These are phyloP conservation scores for Halichondria panicea DNA, from an alignment of 37 sponge, comb jelly and placozoan genomes.

Conservation along the genomic window DNA sequence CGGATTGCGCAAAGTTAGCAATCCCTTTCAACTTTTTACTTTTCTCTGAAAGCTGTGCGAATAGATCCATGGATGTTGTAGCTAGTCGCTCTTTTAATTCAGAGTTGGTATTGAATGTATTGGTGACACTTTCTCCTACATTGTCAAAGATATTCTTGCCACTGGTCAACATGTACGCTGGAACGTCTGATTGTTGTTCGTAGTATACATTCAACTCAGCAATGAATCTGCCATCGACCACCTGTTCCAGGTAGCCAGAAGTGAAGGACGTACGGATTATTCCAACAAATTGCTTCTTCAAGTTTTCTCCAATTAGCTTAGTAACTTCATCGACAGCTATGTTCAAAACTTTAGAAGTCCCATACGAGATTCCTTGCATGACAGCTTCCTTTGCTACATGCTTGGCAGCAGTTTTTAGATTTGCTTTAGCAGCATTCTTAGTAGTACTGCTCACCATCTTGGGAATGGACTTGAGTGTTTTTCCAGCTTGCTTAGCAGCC, in stretches of 20 bases:
- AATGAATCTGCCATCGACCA: not conserved
- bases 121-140: not conserved
- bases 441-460: not conserved
- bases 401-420: constrained; percentile 13
- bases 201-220: not conserved
- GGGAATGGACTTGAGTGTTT: not conserved
- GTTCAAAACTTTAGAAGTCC: not conserved
- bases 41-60: not conserved
- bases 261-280: not conserved
- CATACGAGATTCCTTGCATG: constrained; percentile 5
- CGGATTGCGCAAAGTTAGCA: not conserved
- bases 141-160: not conserved
- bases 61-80: not conserved
- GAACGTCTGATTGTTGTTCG: not conserved
- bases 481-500: not conserved
- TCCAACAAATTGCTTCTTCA: not conserved
- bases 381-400: constrained; percentile 14
- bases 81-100: not conserved
- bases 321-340: constrained; percentile 6
- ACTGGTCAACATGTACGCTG: not conserved
- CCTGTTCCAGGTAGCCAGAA: not conserved
- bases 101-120: not conserved
- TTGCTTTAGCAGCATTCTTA: not conserved
- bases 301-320: not conserved
- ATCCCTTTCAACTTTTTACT: not conserved